Evolutionary conservation across 2,888 invertebrate species (phyloP).

Genomic region (Toxonevra muliebris): DNA sequence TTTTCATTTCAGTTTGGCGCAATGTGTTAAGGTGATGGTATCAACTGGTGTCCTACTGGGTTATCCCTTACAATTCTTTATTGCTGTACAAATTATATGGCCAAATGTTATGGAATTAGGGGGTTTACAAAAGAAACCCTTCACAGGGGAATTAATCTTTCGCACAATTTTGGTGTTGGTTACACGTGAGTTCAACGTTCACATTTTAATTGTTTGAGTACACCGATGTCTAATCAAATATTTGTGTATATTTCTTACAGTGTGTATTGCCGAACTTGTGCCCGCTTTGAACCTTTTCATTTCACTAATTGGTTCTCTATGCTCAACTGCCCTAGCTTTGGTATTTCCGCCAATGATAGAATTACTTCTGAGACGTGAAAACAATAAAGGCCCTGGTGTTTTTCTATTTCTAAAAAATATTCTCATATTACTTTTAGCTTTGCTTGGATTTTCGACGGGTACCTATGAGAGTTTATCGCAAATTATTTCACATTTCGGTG

Average conservation of each 20-base stretch:
- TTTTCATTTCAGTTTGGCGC: constrained; percentile 73
- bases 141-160: constrained; percentile 75
- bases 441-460: constrained; percentile 78
- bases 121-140: constrained; percentile 69
- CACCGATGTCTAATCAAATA: not conserved
- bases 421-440: constrained; percentile 73
- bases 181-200: constrained; percentile 79
- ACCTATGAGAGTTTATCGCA: constrained; percentile 76
- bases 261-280: constrained; percentile 84
- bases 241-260: constrained; percentile 67
- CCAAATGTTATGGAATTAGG: constrained; percentile 71
- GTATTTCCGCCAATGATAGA: constrained; percentile 90
- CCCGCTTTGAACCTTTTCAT: constrained; percentile 89
- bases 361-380: constrained; percentile 73
- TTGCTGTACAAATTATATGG: constrained; percentile 91
- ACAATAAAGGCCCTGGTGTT: constrained; percentile 65
- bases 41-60: constrained; percentile 87
- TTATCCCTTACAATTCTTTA: constrained; percentile 95
- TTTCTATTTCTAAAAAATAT: constrained; percentile 70
- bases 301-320: constrained; percentile 89
- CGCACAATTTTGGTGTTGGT: constrained; percentile 77
- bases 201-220: constrained; percentile 10
- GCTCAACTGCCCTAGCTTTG: constrained; percentile 86
- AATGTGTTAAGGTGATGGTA: constrained; percentile 84
- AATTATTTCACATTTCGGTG: constrained; percentile 53